Conservation (phyloP, 1,140 invertebrate species). For the Philotrypesis tridentata region DNA sequence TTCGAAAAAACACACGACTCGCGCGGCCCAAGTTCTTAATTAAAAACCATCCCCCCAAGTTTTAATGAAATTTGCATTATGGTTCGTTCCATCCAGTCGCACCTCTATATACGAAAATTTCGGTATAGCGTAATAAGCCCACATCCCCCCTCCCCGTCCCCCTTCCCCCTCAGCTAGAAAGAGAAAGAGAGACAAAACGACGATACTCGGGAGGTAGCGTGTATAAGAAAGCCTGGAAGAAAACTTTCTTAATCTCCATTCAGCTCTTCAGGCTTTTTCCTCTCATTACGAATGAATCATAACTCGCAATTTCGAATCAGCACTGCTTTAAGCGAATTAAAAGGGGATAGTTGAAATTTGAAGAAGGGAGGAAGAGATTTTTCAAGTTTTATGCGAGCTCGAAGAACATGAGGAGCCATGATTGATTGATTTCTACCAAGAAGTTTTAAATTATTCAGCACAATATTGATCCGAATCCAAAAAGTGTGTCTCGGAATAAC, state of each 20-base stretch:
- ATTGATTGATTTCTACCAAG: neutral
- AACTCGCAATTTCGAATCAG: conserved; percentile 19
- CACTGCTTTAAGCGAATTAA: neutral
- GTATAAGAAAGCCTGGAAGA: conserved; percentile 41
- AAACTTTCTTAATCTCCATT: conserved; percentile 46
- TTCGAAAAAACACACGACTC: neutral
- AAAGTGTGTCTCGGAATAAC: neutral
- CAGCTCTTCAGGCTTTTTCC: neutral
- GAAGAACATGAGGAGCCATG: neutral
- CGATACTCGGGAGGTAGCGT: neutral
- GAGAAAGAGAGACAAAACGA: conserved; percentile 19
- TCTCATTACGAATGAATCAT: conserved; percentile 34
- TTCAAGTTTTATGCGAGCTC: too few species aligned
- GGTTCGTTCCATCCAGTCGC: neutral
- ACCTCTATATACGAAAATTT: conserved; percentile 21
- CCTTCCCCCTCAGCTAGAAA: too few species aligned
- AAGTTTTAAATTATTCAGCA: neutral
- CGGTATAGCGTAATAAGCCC: neutral
- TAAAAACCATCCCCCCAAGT: conserved; percentile 23
- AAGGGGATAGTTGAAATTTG: neutral
- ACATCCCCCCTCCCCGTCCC: too few species aligned
- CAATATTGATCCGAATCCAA: neutral
- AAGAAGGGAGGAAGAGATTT: neutral
- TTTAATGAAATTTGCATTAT: conserved; percentile 44
- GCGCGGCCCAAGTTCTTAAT: conserved; percentile 33